A percentile compares a stretch with the other conserved stretches of the same genome.
These are phyloP conservation scores for Melanaphis sacchari DNA, from an alignment of 1,140 invertebrate species.

Conservation along the genomic window DNA sequence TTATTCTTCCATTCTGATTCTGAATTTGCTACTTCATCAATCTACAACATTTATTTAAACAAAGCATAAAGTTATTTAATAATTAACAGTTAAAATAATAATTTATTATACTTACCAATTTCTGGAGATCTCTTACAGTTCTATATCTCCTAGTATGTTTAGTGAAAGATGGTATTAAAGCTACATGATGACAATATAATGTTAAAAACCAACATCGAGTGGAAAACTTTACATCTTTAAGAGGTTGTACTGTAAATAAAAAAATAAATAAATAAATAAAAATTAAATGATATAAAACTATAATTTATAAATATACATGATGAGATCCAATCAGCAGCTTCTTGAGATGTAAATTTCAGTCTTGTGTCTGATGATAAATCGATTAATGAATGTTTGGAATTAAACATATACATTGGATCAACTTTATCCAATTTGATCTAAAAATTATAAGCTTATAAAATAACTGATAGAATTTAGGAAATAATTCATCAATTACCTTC, in stretches of 20 bases:
- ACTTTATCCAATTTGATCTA: constrained; percentile 80
- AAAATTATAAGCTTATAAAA: constrained; percentile 34
- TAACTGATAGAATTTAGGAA: background rate
- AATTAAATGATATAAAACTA: background rate
- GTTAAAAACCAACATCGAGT: constrained; percentile 98
- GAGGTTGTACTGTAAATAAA: background rate
- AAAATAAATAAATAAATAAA: constrained; percentile 23
- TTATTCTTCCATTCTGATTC: constrained; percentile 85
- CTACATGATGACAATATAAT: constrained; percentile 90
- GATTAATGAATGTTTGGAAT: constrained; percentile 70
- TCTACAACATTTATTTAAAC: constrained; percentile 59
- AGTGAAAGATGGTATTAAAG: constrained; percentile 85
- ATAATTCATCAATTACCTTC: constrained; percentile 58
- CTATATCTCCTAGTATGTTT: constrained; percentile 85
- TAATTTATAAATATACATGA: constrained; percentile 9
- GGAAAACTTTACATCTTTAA: constrained; percentile 82
- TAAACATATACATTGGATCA: constrained; percentile 75
- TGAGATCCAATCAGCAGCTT: constrained; percentile 79
- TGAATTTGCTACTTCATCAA: constrained; percentile 83
- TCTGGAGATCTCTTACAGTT: constrained; percentile 87
- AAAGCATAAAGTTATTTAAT: background rate
- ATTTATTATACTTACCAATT: constrained; percentile 68
- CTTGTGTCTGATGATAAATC: constrained; percentile 76
- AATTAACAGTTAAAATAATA: background rate
- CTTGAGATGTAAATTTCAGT: constrained; percentile 80